Evolutionary conservation across 2,888 invertebrate species (phyloP), one percentile per base, ranked within the genome.

Genomic region (Artemia sinica): DNA sequence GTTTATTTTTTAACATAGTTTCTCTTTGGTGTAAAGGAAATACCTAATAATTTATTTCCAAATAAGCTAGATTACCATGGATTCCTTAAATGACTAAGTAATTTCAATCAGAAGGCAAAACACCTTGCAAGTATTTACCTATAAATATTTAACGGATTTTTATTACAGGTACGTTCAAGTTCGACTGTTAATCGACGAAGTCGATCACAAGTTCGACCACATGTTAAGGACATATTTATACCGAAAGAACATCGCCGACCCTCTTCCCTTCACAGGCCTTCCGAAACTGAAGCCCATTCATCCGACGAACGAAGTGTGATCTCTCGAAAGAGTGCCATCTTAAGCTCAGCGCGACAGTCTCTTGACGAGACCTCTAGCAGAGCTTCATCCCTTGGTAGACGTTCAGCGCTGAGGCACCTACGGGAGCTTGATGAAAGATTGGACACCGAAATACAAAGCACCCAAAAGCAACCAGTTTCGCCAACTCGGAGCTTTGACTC

Each of bases 401-500:
- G 63, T 28, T 58, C 63, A 8, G 63, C 63, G n/a, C 11, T 58
- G 9, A n/a, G 63, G 14, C 63, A 58, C 12, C 63, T 58, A 8
- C 63, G 63, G 14, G 63, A 58, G 63, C 63, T 58, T 28, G 63
- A 58, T 58, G 63, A 58, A n/a, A n/a, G 63, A n/a, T 11, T 58
- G 9, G 63, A 58, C 8, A 28, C n/a, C n/a, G 63, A 58, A 28
- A 58, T 58, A 18, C 63, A 28, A 58, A n/a, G 9, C 14, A 9
- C 63, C 8, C 63, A n/a, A 10, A 58, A 58, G 63, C 63, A 58
- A 11, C 63, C 63, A 18, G 63, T 58, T 48, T 70, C 70, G 66
- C 70, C 70, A 12, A 68, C 70, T 28, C 70, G 66, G 66, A 69
- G 69, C 66, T 49, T 66, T 12, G 69, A 69, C n/a, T 69, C 69